Conservation (phyloP, 2,113 vertebrate genomes). For the Cinclus mexicanus region DNA sequence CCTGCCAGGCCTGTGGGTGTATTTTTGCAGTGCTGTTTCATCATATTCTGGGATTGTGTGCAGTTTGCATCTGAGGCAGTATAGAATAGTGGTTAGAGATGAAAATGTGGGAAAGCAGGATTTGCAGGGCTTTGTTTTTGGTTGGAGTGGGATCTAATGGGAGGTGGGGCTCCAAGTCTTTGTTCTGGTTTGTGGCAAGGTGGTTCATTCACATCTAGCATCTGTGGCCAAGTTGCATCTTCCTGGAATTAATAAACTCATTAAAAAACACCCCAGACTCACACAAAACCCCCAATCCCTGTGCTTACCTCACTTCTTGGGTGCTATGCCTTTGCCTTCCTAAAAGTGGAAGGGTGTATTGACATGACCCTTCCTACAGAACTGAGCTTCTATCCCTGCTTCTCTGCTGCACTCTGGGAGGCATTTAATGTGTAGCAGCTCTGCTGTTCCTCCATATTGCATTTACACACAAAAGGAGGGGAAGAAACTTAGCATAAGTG, state of each 20-base stretch:
- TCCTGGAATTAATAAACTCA: background rate
- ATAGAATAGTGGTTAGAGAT: background rate
- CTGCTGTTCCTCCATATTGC: background rate
- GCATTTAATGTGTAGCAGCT: background rate
- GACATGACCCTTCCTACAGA: background rate
- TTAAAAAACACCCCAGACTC: background rate
- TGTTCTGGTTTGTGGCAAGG: background rate
- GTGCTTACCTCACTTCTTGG: background rate
- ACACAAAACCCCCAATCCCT: background rate
- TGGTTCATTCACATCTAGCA: background rate
- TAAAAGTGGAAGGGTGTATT: background rate
- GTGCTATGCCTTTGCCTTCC: background rate
- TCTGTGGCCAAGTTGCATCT: accelerated
- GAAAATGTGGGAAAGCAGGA: constrained; percentile 22
- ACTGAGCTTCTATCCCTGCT: background rate
- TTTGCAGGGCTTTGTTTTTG: background rate
- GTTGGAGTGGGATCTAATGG: background rate
- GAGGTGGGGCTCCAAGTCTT: background rate
- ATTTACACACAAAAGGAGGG: background rate
- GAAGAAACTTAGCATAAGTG: background rate
- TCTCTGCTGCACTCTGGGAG: background rate
- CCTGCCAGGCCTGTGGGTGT: background rate
- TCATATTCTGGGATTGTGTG: background rate
- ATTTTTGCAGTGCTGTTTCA: background rate
- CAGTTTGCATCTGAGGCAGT: background rate